phyloP scores from a whole-genome alignment of 2,113 vertebrate species.

The Python bivittatus region DNA sequence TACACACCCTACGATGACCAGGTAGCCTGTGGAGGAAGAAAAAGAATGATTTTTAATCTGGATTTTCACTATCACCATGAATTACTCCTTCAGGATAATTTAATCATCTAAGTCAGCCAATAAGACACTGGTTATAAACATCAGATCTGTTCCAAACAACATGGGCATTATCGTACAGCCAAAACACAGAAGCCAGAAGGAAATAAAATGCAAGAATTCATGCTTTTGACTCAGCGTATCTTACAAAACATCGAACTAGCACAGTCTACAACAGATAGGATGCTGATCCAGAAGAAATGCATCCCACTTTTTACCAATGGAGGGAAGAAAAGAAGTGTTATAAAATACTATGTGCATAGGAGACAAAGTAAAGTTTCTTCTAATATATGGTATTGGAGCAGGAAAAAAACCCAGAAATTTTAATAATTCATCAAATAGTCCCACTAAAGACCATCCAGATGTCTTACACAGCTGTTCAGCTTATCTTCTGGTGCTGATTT shows the following conservation, averaged over 20 bases:
- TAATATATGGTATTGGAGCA: neutral
- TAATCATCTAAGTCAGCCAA: too few species aligned
- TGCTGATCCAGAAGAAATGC: neutral
- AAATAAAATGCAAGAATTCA: neutral
- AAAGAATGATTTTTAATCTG: neutral
- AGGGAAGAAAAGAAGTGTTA: neutral
- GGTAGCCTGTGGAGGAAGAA: constrained; percentile 75
- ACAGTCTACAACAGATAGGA: neutral
- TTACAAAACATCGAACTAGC: neutral
- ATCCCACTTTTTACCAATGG: neutral
- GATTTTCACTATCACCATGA: neutral
- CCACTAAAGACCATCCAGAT: neutral
- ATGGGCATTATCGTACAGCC: neutral
- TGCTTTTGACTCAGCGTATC: neutral
- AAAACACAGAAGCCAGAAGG: neutral
- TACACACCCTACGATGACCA: constrained; percentile 81
- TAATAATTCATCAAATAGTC: neutral
- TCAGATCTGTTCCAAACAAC: neutral
- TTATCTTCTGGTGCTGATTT: neutral
- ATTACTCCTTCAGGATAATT: neutral
- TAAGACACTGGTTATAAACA: neutral
- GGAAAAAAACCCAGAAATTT: neutral
- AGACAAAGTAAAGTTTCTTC: neutral
- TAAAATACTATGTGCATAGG: neutral
- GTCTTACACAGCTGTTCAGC: neutral